phyloP scores from a whole-genome alignment of 2,113 vertebrate species.

The Phaetusa simplex region DNA sequence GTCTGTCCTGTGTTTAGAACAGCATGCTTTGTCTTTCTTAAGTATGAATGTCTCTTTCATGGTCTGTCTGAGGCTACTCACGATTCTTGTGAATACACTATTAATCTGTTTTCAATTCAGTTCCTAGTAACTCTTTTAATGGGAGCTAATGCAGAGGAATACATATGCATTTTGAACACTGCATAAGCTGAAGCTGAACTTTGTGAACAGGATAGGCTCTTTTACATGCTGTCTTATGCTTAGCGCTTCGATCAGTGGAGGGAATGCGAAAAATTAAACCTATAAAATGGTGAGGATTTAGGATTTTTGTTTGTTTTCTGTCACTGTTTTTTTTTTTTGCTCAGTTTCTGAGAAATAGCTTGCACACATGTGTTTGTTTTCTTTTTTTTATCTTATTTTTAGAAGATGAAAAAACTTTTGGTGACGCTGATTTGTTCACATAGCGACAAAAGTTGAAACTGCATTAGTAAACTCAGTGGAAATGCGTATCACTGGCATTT shows the following conservation, averaged over 20 bases:
- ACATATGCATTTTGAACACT: background rate
- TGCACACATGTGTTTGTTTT: background rate
- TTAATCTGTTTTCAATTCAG: background rate
- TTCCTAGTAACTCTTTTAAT: background rate
- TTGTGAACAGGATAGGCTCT: background rate
- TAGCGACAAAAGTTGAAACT: background rate
- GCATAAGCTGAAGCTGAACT: background rate
- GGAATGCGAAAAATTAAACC: background rate
- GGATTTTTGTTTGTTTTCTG: background rate
- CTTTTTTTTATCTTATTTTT: background rate
- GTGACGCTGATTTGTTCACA: background rate
- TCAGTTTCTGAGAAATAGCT: background rate
- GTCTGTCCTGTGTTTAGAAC: background rate
- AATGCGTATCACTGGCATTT: background rate
- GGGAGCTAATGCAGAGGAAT: background rate
- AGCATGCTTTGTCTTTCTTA: background rate
- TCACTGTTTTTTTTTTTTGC: background rate
- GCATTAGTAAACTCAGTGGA: background rate
- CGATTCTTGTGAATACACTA: rapidly evolving
- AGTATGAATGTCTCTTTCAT: background rate
- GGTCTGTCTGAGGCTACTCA: background rate
- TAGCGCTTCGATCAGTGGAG: background rate
- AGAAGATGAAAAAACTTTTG: background rate
- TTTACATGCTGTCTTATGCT: background rate
- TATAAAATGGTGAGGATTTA: background rate